A percentile compares a stretch with the other conserved stretches of the same genome.
phyloP scores from a whole-genome alignment of 2,888 invertebrate species.

The Dermolepida albohirtum region DNA sequence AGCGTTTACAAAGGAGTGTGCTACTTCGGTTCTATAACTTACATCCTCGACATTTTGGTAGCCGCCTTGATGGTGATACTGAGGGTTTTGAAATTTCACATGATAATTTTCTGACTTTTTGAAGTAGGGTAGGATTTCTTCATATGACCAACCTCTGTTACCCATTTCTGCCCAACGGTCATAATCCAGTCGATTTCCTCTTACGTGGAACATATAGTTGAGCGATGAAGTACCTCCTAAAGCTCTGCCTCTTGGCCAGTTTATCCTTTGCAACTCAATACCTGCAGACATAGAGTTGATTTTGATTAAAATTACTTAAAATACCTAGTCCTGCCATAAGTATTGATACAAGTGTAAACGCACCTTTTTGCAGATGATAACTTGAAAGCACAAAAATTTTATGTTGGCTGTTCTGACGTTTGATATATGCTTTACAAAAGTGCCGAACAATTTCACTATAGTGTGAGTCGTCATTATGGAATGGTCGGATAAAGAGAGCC shows the following conservation, averaged over 20 bases:
- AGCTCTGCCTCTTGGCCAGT: slow-evolving; percentile 69
- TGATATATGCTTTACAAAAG: too few relatives aligned
- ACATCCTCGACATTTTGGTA: slow-evolving; percentile 71
- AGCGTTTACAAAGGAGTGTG: slow-evolving; percentile 59
- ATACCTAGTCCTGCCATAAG: too few relatives aligned
- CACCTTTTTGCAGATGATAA: too few relatives aligned
- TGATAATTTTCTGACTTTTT: slow-evolving; percentile 32
- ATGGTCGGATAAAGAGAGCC: too few relatives aligned
- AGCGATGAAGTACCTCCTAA: slow-evolving; percentile 67
- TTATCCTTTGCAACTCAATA: slow-evolving; percentile 60
- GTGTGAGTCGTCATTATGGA: too few relatives aligned
- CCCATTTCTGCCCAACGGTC: too few relatives aligned
- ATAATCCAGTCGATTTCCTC: slow-evolving; percentile 76
- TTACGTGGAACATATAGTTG: slow-evolving; percentile 69
- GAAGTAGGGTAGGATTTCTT: slow-evolving; percentile 65
- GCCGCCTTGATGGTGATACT: slow-evolving; percentile 73
- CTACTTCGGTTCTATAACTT: slow-evolving; percentile 65
- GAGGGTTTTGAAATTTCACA: slow-evolving; percentile 59
- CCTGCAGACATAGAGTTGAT: too few relatives aligned
- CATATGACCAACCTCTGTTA: slow-evolving; percentile 69
- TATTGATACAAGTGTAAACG: too few relatives aligned
- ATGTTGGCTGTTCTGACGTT: too few relatives aligned
- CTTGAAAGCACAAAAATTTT: too few relatives aligned
- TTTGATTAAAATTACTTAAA: too few relatives aligned
- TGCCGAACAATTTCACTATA: too few relatives aligned